Evolutionary conservation across 2,888 invertebrate species (phyloP), one percentile per base, ranked within the genome.

Genomic region (Cosmia pyralina): DNA sequence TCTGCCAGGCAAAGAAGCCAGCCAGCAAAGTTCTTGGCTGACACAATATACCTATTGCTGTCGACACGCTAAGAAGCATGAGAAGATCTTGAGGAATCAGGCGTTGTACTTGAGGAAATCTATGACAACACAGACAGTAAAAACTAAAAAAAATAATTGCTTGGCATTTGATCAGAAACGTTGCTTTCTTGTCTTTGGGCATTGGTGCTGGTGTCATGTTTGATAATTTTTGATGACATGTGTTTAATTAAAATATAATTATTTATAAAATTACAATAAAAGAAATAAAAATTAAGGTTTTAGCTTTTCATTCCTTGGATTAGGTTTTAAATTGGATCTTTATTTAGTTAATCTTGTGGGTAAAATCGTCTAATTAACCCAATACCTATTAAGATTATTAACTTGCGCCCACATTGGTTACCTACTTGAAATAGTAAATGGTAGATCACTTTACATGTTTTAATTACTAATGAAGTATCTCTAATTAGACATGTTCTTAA

Each of bases 211-310:
- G 52, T 22, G 1, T 11, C 50, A 52, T 52, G 19, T 50, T 50
- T 59, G 15, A 41, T 41, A 15, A 8, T 41, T 17, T 15, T 34
- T 63, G 8, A 48, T 48, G 19, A 19, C 28, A 46, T 66, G 19
- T 50, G 3, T 5, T 58, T 19, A 50, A 38, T 55, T 4, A 60
- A 50, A 77, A 59, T 76, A 53, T 34, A 64, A 77, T 70, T 34
- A 76, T 44, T 41, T 17, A 46, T 22, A 3, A 46, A 34, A 8
- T 50, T 15, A 34, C 19, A 41, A 55, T 10, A 0, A n/a, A 59
- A 6, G 11, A n/a, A 68, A n/a, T 28, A 64, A 50, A 22, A 15
- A 53, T 48, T 55, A 15, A 22, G n/a, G 2, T n/a, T 19, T 44
- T 34, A 22, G 6, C 3, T 8, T n/a, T n/a, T 28, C 13, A 22